Percentiles rank a stretch among this genome's conserved stretches.
Conservation (phyloP, 2,888 invertebrate species). For the Nineta flava region DNA sequence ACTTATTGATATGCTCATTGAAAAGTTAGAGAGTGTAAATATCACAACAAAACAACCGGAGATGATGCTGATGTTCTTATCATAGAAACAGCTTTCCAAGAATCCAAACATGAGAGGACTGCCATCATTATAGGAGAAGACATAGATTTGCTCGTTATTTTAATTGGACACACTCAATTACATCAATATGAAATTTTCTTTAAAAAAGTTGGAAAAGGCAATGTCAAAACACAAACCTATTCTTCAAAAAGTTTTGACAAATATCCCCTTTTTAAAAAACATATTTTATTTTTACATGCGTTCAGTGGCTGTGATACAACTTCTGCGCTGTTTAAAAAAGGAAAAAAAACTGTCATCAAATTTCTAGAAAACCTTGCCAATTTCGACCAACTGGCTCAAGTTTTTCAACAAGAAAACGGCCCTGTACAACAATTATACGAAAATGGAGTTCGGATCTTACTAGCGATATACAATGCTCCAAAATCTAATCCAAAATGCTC, state of each 20-base stretch:
- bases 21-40: conserved; percentile 20
- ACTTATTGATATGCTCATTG: conserved; percentile 20
- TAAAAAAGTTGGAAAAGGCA: conserved; percentile 22
- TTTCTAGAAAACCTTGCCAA: no score
- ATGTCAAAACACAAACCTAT: conserved; percentile 20
- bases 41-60: conserved; percentile 22
- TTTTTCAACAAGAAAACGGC: no score
- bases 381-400: no score
- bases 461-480: no score
- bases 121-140: conserved; percentile 9
- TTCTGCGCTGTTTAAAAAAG: conserved; percentile 8
- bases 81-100: conserved; percentile 20
- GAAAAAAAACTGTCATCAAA: no score
- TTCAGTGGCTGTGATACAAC: conserved; percentile 7
- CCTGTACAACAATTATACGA: no score
- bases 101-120: conserved; percentile 15
- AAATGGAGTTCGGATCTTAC: no score
- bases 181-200: conserved; percentile 18
- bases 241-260: conserved; percentile 21
- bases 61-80: no score
- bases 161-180: conserved; percentile 17
- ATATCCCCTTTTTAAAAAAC: conserved; percentile 14
- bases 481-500: no score
- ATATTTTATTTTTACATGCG: conserved; percentile 15
- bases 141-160: conserved; percentile 22